Percentiles rank a stretch among this genome's conserved stretches.
phyloP scores from a whole-genome alignment of 2,113 vertebrate genomes.

The Arizona elegans region DNA sequence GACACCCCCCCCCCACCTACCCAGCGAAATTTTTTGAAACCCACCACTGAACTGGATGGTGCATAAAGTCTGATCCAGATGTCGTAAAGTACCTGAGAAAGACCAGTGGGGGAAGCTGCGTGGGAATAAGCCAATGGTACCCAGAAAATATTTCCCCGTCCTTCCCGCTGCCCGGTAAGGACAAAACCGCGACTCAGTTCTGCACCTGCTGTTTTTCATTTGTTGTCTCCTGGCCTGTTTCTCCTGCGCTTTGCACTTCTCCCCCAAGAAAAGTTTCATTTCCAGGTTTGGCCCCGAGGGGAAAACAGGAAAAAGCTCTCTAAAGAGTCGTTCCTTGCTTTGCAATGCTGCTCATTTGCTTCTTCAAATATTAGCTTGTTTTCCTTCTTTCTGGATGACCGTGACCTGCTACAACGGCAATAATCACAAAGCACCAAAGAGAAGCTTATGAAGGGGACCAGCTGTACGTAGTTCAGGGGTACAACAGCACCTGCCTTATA shows the following conservation, averaged over 20 bases:
- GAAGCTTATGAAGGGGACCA: neutral
- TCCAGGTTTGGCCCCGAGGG: neutral
- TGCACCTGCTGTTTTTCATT: neutral
- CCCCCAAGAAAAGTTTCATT: neutral
- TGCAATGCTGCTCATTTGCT: neutral
- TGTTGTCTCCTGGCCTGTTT: neutral
- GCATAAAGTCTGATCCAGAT: neutral
- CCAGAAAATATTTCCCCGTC: neutral
- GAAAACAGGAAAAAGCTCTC: neutral
- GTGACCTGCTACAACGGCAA: neutral
- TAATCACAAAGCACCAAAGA: neutral
- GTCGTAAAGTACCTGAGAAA: neutral
- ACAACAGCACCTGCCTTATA: neutral
- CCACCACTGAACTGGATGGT: neutral
- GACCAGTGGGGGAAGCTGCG: neutral
- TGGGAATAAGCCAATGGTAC: neutral
- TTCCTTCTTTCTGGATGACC: neutral
- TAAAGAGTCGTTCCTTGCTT: neutral
- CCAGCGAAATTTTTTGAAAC: too few species aligned
- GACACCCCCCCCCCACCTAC: too few species aligned
- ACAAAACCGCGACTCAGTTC: neutral
- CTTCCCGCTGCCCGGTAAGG: neutral
- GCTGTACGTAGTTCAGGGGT: neutral
- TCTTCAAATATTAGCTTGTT: neutral
- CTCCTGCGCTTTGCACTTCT: neutral